Evolutionary conservation across 1,140 invertebrate species (phyloP), one percentile per base, ranked within the genome.

Genomic region (Drosophila ogumai): DNA sequence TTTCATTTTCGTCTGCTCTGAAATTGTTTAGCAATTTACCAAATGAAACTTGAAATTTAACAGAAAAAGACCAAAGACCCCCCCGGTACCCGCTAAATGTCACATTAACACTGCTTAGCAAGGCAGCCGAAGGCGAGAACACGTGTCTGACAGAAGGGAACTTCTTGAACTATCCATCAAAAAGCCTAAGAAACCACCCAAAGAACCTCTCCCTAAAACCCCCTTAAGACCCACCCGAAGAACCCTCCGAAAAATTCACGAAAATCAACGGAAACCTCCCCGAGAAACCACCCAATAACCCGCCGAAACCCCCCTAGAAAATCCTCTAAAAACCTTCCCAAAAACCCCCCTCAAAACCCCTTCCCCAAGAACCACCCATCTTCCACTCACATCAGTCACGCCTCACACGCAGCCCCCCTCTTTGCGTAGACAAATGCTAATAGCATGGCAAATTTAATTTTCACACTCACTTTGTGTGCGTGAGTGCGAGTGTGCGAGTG

Each of bases 361-460:
- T 8, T 22, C 13, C 13, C 3, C 3, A 8, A 10, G 10, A 44
- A 34, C 3, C n/a, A 52, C 52, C 19, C 34, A 38, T 32, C 47
- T 54, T 49, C 15, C 43, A 12, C n/a, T 32, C 31, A 32, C 60
- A 58, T 36, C 43, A 58, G 40, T 54, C 61, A 75, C 34, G 74
- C 38, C 22, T 67, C 7, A 32, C 28, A 50, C 32, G 6, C 32
- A 1, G 6, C 9, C 5, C 9, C 34, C 17, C 54, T 22, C 64
- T 43, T 34, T 52, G 64, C 38, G 56, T 67, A 71, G 75, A 78
- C 75, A 71, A 79, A 79, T 75, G 64, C 78, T 69, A 65, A 72
- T 76, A 63, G 44, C 73, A 66, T 59, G 60, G 60, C 67, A 81
- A 81, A 81, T 82, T 78, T 72, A 78, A 82, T 82, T 82, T 82